Evolutionary conservation across 2,113 vertebrate species (phyloP), one percentile per base, ranked within the genome.

Genomic region (Bujurquina vittata): DNA sequence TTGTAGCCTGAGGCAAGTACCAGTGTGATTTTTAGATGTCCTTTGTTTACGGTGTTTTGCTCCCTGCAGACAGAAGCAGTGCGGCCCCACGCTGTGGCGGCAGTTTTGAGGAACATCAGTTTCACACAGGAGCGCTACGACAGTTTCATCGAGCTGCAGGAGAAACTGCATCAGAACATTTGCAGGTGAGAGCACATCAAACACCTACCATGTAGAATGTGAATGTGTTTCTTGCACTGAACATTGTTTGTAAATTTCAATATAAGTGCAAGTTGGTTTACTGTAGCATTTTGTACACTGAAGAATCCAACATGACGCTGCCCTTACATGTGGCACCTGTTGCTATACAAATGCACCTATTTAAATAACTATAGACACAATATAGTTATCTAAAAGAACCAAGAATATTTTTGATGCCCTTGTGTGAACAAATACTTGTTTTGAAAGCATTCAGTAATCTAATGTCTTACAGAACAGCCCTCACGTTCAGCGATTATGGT

Each of bases 61-160:
- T 59, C 10, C 31, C 1, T 92, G n/a, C 94, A 99, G 98, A 98
- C 97, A 1, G 94, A 91, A 15, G 95, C 96, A 5, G 91, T 99
- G 80, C 96, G 98, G 33, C 97, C 98, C 12, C 94, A 97, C 0
- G 98, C 97, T 1, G 98, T 99, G 31, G 98, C 98, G 12, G 98
- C 98, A 0, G 96, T 99, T 35, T 95, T 99, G 81, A 96, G 97
- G 20, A 96, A 99, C 81, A 96, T 99, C 83, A 97, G 95, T 57
- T 98, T 99, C 78, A 97, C 96, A 9, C 96, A 96, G 92, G 97
- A 98, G 20, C 94, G 97, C 1, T 99, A 99, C 0, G 97, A 99
- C 77, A 99, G 98, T 85, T 99, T 99, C 95, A 99, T 99, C 26
- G 98, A 99, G 84, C 96, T 99, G 85, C 98, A 99, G 73, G 98